Percentiles rank a stretch among this genome's conserved stretches.
Conservation (phyloP, 1,140 invertebrate genomes). For the Delia radicum region DNA sequence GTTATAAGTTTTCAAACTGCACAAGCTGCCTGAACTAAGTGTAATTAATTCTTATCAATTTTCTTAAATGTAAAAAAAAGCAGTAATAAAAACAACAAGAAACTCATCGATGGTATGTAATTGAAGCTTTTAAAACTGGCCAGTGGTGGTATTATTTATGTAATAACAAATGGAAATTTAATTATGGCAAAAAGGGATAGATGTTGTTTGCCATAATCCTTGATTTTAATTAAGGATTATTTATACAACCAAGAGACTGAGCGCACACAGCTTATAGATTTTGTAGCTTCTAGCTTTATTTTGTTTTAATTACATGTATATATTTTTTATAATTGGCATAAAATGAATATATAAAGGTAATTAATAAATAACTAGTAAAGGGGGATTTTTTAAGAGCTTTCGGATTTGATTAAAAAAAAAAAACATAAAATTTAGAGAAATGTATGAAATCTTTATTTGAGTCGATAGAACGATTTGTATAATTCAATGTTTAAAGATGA, state of each 20-base stretch:
- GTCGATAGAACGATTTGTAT: too few relatives aligned
- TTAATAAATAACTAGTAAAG: neutral
- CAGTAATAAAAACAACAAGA: neutral
- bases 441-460: too few relatives aligned
- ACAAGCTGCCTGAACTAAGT: neutral
- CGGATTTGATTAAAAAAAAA: too few relatives aligned
- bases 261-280: neutral
- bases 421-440: too few relatives aligned
- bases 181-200: conserved; percentile 11
- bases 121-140: conserved; percentile 1
- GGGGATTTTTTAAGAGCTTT: too few relatives aligned
- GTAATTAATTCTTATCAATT: conserved; percentile 2
- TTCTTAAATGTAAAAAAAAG: neutral
- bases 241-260: neutral
- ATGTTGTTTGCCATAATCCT: conserved; percentile 15
- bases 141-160: neutral
- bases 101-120: neutral
- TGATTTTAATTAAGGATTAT: conserved; percentile 21
- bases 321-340: neutral
- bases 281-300: neutral
- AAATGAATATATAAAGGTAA: neutral
- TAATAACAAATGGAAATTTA: conserved; percentile 22
- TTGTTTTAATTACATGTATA: neutral
- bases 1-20: neutral
- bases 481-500: too few relatives aligned